Base-by-base conservation (phyloP, 2,888 invertebrate genomes). In the Lasioglossum marginatum region DNA sequence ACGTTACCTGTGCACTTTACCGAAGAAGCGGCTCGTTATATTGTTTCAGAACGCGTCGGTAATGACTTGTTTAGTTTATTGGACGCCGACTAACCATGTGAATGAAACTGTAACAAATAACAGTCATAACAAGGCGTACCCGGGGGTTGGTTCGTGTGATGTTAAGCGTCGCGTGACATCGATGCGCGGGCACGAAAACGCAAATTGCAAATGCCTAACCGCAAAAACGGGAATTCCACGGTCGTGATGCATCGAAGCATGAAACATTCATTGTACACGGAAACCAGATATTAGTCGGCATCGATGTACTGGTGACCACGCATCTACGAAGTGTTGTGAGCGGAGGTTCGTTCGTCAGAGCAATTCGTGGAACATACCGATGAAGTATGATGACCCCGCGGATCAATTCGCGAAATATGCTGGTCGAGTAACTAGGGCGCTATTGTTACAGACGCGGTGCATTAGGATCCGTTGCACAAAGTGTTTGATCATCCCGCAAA, bases 141-240 rank as follows among this genome's bases (percentile, higher is more conserved):
- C 45, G 4, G 8, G 37, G 4, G 40, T 40, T 70, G 4, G 70
- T 40, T 70, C 70, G 70, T 40, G 70, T 40, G 23, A 70, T 70
- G 70, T 37, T 70, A 31, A 68, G 19, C 45, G 66, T 45, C 66
- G 77, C 77, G 66, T 77, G 63, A 45, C 66, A 63, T 37, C 52
- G 43, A 80, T 79, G 72, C n/a, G 34, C 37, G 79, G 60, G 77
- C 48, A 78, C 76, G 85, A 85, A 73, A 85, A 79, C 82, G 74
- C 72, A 83, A 68, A 63, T 76, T 76, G 68, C 71, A 63, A 82
- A 77, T 70, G 45, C 85, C 70, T 43, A 40, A 73, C 52, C 68
- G 85, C 82, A 77, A 77, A 77, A 86, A 86, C 85, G 85, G 63
- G 79, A 86, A 77, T 48, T 66, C 66, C 66, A 48, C n/a, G 48